Conservation (phyloP, 1,140 invertebrate genomes). For the Colletes gigas region DNA sequence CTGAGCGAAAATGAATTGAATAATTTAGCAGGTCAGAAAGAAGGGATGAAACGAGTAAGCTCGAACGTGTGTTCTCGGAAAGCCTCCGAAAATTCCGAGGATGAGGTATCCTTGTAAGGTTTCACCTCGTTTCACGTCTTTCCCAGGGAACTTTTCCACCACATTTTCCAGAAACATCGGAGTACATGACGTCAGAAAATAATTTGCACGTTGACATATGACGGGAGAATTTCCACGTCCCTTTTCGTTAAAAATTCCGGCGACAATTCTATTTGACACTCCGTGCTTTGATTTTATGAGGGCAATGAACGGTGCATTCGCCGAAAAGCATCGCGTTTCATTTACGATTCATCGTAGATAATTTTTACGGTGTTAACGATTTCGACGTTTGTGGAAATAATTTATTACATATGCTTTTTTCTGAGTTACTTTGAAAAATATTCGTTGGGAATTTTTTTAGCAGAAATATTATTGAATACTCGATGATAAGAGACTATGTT, state of each 20-base stretch:
- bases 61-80: constrained; percentile 54
- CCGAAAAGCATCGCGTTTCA: not conserved
- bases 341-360: too few relatives aligned
- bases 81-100: constrained; percentile 52
- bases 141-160: constrained; percentile 12
- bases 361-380: too few relatives aligned
- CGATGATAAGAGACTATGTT: too few relatives aligned
- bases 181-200: constrained; percentile 34
- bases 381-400: too few relatives aligned
- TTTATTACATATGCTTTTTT: too few relatives aligned
- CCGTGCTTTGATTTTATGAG: not conserved
- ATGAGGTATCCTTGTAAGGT: constrained; percentile 34
- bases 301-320: not conserved
- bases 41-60: constrained; percentile 57
- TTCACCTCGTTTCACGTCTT: constrained; percentile 37
- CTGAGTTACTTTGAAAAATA: too few relatives aligned
- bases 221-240: not conserved
- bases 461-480: too few relatives aligned
- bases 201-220: constrained; percentile 40
- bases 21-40: constrained; percentile 64
- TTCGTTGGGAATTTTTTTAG: too few relatives aligned
- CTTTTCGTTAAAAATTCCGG: not conserved
- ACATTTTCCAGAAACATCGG: constrained; percentile 41
- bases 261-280: not conserved
- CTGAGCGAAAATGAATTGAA: constrained; percentile 67